Evolutionary conservation across 1,140 invertebrate species (phyloP).

Genomic region (Cryptotermes secundus): DNA sequence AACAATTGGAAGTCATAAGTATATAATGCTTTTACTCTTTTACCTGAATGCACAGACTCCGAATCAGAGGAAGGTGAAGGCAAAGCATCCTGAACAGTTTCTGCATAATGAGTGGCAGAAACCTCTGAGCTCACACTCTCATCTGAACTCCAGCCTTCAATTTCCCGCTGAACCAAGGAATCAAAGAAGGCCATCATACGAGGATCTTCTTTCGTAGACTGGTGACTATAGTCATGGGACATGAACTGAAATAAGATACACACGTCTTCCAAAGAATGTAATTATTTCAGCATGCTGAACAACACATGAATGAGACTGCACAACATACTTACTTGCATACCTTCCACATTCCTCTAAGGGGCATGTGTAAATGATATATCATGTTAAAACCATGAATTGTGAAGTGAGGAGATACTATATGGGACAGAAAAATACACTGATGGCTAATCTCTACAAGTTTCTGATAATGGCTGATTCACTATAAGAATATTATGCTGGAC

Average conservation of each 20-base stretch:
- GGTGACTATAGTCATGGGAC: conserved; percentile 76
- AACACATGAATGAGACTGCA: no score
- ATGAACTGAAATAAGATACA: conserved; percentile 56
- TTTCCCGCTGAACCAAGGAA: conserved; percentile 85
- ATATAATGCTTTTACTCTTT: background rate
- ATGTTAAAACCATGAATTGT: no score
- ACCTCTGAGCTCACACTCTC: conserved; percentile 26
- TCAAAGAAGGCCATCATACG: conserved; percentile 97
- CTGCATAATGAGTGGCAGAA: conserved; percentile 15
- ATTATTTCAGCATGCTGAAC: no score
- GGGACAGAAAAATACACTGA: no score
- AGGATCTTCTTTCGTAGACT: conserved; percentile 85
- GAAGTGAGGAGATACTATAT: no score
- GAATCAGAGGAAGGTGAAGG: conserved; percentile 27
- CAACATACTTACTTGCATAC: no score
- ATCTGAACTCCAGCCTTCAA: conserved; percentile 64
- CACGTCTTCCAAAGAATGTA: no score
- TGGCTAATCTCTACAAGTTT: no score
- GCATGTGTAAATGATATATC: no score
- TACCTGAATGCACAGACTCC: conserved; percentile 27
- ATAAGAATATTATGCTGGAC: no score
- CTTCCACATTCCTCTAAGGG: no score
- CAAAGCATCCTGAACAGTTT: conserved; percentile 11
- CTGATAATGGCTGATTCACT: no score
- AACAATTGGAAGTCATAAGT: background rate